These are phyloP conservation scores for Polydesmus complanatus DNA, from an alignment of 2,888 invertebrate genomes.

Conservation along the genomic window DNA sequence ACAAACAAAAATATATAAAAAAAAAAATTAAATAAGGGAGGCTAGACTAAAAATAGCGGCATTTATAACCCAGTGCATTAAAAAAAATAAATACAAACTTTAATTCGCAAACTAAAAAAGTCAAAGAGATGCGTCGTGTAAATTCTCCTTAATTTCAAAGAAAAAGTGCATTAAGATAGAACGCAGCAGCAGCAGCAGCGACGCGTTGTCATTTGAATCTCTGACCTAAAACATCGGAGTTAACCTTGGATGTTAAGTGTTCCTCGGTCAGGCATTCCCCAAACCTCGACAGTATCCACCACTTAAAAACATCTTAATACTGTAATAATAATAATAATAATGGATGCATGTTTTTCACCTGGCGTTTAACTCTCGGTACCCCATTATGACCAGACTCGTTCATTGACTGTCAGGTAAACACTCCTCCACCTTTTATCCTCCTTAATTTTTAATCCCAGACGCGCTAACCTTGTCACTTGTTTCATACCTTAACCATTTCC, in stretches of 20 bases:
- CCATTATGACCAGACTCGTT: neutral
- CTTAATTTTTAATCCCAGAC: neutral
- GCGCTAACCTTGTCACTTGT: neutral
- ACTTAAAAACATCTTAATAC: neutral
- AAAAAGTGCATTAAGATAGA: no score
- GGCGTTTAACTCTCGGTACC: neutral
- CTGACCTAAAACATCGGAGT: no score
- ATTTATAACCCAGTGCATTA: no score
- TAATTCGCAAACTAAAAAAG: no score
- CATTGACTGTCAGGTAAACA: neutral
- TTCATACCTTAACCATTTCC: neutral
- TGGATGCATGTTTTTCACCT: neutral
- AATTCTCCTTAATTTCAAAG: no score
- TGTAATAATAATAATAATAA: neutral
- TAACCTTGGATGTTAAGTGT: neutral
- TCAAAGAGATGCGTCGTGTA: no score
- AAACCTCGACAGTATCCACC: neutral
- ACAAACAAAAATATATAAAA: no score
- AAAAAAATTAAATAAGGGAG: no score
- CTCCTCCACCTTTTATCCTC: neutral
- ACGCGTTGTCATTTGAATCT: no score
- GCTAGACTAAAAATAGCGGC: no score
- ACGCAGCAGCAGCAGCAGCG: no score
- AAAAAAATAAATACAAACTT: no score
- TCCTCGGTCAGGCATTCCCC: neutral